These are phyloP conservation scores for Drosophila lowei DNA, from an alignment of 1,140 invertebrate genomes.

Conservation along the genomic window DNA sequence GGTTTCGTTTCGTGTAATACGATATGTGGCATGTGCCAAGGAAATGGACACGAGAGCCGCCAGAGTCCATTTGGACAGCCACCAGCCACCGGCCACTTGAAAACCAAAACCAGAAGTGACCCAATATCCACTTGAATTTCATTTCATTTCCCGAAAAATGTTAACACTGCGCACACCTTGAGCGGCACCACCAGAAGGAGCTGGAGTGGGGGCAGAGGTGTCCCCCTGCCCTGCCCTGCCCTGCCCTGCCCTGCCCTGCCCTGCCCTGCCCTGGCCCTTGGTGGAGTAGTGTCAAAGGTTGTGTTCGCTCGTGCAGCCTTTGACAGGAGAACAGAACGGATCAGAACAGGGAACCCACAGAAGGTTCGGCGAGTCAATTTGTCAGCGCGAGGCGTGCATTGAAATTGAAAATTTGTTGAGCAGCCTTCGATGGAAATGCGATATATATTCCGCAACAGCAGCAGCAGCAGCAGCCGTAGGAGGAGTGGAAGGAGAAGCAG, in stretches of 20 bases:
- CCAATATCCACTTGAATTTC: slow-evolving; percentile 73
- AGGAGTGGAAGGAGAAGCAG: slow-evolving; percentile 12
- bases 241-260: slow-evolving; percentile 1
- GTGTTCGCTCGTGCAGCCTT: slow-evolving; percentile 64
- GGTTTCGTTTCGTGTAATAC: slow-evolving; percentile 45
- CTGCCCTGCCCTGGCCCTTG: slow-evolving; percentile 5
- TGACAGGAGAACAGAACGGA: slow-evolving; percentile 32
- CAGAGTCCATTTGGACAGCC: not conserved
- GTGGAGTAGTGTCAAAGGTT: slow-evolving; percentile 66
- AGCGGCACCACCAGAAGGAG: not conserved
- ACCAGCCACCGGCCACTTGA: slow-evolving; percentile 21
- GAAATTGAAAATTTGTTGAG: slow-evolving; percentile 70
- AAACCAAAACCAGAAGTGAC: slow-evolving; percentile 74
- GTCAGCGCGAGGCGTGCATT: slow-evolving; percentile 55
- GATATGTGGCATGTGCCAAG: slow-evolving; percentile 78
- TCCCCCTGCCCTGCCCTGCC: slow-evolving; percentile 7
- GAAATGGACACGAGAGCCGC: slow-evolving; percentile 58
- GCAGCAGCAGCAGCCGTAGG: not conserved
- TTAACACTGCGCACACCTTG: slow-evolving; percentile 42
- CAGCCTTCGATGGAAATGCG: slow-evolving; percentile 60
- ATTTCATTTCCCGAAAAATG: slow-evolving; percentile 58
- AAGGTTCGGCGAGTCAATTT: slow-evolving; percentile 62
- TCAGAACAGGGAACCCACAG: not conserved
- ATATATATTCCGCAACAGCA: slow-evolving; percentile 39
- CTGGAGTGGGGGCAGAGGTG: too few species aligned